Base-by-base conservation (phyloP, 2,888 invertebrate species). In the Phrixothrix hirtus region DNA sequence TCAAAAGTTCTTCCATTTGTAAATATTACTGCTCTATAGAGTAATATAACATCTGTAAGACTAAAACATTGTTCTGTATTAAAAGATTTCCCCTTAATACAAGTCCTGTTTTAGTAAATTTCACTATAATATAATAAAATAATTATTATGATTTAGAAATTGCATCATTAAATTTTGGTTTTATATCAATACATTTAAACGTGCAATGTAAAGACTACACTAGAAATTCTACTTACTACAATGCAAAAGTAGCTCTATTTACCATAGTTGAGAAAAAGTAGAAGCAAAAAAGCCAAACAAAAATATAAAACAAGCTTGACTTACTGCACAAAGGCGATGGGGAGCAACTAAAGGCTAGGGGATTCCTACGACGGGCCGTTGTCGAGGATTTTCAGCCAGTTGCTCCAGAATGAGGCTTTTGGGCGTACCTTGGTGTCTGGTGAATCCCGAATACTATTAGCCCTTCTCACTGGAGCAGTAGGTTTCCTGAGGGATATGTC, bases 391-490 rank as follows among this genome's bases (percentile, higher is more conserved):
- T 83, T 80, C 78, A 82, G 79, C 81, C 82, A 81, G 77, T 75
- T 80, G 78, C 80, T 82, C 86, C 86, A 87, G 81, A 85, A 84
- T 76, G 81, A 81, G 75, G 82, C 81, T 78, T 82, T 83, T 75
- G 81, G 76, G 74, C 88, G 87, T 85, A 88, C 87, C 87, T 88
- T 87, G 72, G 73, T 68, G 72, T 83, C 83, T 69, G 65, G 74
- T 70, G 61, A 68, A 57, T 64, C 67, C 60, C 65, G 73, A 70
- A 59, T 74, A 72, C 71, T 77, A 67, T 65, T 75, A 50, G 55
- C 60, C 59, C 62, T 67, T 60, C 69, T 61, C 38, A 61, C 66
- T 45, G 68, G 66, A 34, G 63, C 53, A 48, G 64, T 59, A 15
- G 61, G 55, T 61, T 72, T 73, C 59, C 71, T 62, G 65, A 68